Evolutionary conservation across 2,113 vertebrate genomes (phyloP).

Genomic region (Charina bottae): DNA sequence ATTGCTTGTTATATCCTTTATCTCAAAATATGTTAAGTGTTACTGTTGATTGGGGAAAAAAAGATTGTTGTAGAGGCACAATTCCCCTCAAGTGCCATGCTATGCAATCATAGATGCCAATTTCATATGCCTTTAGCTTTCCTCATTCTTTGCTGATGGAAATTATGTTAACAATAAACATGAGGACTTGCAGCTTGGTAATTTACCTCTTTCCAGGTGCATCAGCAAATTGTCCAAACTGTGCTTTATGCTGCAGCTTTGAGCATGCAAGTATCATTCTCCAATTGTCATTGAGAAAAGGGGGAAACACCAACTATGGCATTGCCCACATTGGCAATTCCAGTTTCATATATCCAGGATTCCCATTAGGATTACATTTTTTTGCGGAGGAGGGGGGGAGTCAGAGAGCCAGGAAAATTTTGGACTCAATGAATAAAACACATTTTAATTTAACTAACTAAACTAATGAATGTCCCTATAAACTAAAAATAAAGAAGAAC

Average conservation of each 20-base stretch:
- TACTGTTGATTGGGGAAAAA: slow-evolving; percentile 31
- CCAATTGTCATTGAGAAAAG: neutral
- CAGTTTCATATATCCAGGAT: neutral
- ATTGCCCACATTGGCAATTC: neutral
- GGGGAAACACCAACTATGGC: neutral
- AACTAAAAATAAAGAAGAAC: neutral
- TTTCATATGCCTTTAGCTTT: slow-evolving; percentile 14
- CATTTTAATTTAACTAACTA: neutral
- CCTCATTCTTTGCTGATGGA: slow-evolving; percentile 33
- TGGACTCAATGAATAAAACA: neutral
- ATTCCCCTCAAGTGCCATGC: slow-evolving; percentile 35
- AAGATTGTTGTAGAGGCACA: slow-evolving; percentile 10
- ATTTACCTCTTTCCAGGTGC: neutral
- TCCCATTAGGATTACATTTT: neutral
- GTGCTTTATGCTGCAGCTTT: neutral
- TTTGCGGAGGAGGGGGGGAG: neutral
- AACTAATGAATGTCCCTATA: too few relatives aligned
- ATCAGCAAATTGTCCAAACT: neutral
- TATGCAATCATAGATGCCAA: slow-evolving; percentile 47
- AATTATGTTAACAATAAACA: slow-evolving; percentile 29
- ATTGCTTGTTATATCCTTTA: neutral
- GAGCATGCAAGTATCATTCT: neutral
- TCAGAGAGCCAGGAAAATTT: neutral
- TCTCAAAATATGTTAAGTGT: slow-evolving; percentile 16
- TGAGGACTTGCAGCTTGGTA: neutral